Conservation (phyloP, 2,888 invertebrate genomes). For the Cryptocheilus praepositus region DNA sequence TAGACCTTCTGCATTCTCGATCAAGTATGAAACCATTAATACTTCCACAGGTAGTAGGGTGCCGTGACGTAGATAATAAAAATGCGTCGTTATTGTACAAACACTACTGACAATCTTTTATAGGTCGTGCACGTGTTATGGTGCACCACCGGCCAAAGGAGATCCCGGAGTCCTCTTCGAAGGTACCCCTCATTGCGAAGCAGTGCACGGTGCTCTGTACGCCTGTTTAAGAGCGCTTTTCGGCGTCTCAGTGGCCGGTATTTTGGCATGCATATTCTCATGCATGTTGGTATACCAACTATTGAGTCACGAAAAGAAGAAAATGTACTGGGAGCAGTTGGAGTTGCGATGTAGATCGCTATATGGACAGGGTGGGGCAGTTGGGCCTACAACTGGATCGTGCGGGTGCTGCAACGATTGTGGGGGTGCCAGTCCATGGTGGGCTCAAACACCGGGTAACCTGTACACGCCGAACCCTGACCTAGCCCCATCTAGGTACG, state of each 20-base stretch:
- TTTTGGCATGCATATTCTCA: conserved; percentile 92
- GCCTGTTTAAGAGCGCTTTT: conserved; percentile 92
- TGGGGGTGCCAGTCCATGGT: conserved; percentile 77
- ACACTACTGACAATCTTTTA: too few species aligned
- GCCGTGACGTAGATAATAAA: too few species aligned
- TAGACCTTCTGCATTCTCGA: too few species aligned
- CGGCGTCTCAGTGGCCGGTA: conserved; percentile 93
- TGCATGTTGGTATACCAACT: conserved; percentile 95
- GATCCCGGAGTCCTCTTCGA: conserved; percentile 83
- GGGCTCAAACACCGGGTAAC: conserved; percentile 82
- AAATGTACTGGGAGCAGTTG: conserved; percentile 96
- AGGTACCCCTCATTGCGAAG: conserved; percentile 90
- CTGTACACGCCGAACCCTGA: conserved; percentile 91
- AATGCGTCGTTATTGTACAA: too few species aligned
- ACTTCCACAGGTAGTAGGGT: too few species aligned
- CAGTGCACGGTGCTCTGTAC: conserved; percentile 92
- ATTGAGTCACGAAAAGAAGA: conserved; percentile 92
- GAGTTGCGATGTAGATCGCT: conserved; percentile 87
- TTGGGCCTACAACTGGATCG: conserved; percentile 72
- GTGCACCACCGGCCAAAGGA: conserved; percentile 60
- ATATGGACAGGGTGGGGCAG: conserved; percentile 79
- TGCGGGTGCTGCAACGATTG: conserved; percentile 86
- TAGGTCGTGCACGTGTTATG: conserved; percentile 76
- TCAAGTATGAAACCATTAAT: too few species aligned
- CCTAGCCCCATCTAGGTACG: conserved; percentile 70